Evolutionary conservation across 2,888 invertebrate species (phyloP).

Genomic region (Drosophila tripunctata): DNA sequence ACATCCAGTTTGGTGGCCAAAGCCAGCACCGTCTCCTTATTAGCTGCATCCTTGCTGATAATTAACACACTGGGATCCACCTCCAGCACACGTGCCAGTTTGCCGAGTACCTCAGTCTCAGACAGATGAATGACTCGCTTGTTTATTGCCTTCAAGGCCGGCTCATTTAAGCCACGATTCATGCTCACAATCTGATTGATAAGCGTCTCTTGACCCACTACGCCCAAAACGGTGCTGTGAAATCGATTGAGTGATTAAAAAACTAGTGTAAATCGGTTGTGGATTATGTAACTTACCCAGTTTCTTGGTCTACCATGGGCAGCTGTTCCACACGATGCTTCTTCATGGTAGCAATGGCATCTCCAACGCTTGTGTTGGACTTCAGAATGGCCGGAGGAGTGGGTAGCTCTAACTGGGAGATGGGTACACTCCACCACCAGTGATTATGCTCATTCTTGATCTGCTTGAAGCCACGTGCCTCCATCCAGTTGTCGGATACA

Average conservation of each 20-base stretch:
- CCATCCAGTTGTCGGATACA: conserved; percentile 97
- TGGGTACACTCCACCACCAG: conserved; percentile 92
- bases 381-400: conserved; percentile 82
- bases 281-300: conserved; percentile 76
- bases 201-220: conserved; percentile 71
- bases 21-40: conserved; percentile 87
- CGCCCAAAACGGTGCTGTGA: conserved; percentile 70
- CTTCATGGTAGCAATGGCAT: conserved; percentile 89
- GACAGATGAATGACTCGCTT: conserved; percentile 91
- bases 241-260: background rate
- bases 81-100: conserved; percentile 91
- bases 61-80: conserved; percentile 91
- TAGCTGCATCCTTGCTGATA: conserved; percentile 77
- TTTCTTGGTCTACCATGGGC: conserved; percentile 86
- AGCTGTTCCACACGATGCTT: conserved; percentile 88
- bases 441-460: conserved; percentile 81
- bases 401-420: conserved; percentile 86
- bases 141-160: conserved; percentile 88
- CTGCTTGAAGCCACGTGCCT: conserved; percentile 88
- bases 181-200: conserved; percentile 79
- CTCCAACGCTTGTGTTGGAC: conserved; percentile 87
- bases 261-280: fast-evolving
- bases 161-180: conserved; percentile 70
- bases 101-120: conserved; percentile 88
- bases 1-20: conserved; percentile 90